Evolutionary conservation across 2,113 vertebrate genomes (phyloP).

Genomic region (Menidia beryllina): DNA sequence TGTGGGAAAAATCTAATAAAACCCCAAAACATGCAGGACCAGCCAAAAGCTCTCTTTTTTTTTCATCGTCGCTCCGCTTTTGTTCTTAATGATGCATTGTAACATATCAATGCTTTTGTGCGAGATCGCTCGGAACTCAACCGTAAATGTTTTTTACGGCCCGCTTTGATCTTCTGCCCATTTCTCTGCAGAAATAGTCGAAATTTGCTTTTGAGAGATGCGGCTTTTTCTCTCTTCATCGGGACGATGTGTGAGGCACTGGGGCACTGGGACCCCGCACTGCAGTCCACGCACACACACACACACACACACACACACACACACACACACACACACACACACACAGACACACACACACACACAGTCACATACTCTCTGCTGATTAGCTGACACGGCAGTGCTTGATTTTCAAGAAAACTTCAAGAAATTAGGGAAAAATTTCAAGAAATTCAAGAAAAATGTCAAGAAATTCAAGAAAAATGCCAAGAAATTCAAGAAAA

Average conservation of each 20-base stretch:
- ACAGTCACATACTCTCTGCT: too few relatives aligned
- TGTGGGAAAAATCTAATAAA: slow-evolving; percentile 65
- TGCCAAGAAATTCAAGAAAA: too few relatives aligned
- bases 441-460: too few relatives aligned
- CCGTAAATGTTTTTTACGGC: slow-evolving; percentile 14
- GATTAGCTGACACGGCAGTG: not conserved
- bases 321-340: too few relatives aligned
- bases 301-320: too few relatives aligned
- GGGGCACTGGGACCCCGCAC: too few relatives aligned
- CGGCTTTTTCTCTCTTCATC: not conserved
- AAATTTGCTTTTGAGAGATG: not conserved
- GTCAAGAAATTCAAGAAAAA: too few relatives aligned
- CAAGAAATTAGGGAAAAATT: too few relatives aligned
- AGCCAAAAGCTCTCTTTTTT: slow-evolving; percentile 13
- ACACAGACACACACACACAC: too few relatives aligned
- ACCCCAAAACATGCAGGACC: slow-evolving; percentile 1
- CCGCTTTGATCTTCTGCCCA: slow-evolving; percentile 16
- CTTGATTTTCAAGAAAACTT: too few relatives aligned
- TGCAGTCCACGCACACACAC: too few relatives aligned
- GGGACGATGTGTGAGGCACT: not conserved
- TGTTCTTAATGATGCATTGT: slow-evolving; percentile 45
- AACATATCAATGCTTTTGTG: slow-evolving; percentile 28
- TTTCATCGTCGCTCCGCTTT: slow-evolving; percentile 23
- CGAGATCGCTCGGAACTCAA: slow-evolving; percentile 2
- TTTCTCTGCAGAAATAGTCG: not conserved